Conservation (phyloP, 2,113 vertebrate species). For the Hystrix cristata region DNA sequence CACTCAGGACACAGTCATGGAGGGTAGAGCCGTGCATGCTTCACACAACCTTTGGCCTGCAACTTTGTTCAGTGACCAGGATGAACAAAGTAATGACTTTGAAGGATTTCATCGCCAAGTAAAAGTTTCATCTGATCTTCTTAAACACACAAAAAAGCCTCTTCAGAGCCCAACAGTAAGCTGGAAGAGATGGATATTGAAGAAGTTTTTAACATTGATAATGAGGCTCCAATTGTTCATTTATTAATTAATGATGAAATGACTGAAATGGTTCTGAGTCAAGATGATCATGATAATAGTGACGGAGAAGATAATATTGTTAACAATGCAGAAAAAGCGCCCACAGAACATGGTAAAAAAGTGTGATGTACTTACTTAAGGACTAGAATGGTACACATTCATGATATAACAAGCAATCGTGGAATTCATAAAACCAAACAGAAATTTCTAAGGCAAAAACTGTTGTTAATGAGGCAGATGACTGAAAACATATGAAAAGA, state of each 20-base stretch:
- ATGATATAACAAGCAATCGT: background rate
- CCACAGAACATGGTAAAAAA: no score
- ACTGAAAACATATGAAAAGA: background rate
- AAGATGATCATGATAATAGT: background rate
- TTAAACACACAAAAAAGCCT: background rate
- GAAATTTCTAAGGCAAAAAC: background rate
- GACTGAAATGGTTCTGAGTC: background rate
- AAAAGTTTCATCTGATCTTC: no score
- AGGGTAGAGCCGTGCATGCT: background rate
- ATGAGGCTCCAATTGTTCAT: background rate
- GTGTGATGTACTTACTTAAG: background rate
- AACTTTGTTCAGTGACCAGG: background rate
- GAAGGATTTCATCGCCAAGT: background rate
- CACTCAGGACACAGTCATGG: background rate
- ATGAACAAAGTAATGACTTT: background rate
- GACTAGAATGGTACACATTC: background rate
- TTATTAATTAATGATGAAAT: background rate
- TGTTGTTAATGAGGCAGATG: background rate
- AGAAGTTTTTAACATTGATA: background rate
- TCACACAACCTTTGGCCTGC: background rate
- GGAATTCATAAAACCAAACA: background rate
- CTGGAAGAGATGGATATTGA: background rate
- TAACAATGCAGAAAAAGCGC: no score
- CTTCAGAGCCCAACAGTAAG: background rate
- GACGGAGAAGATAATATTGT: no score